phyloP scores from a whole-genome alignment of 2,888 invertebrate species.

The Miltochrista miniata region DNA sequence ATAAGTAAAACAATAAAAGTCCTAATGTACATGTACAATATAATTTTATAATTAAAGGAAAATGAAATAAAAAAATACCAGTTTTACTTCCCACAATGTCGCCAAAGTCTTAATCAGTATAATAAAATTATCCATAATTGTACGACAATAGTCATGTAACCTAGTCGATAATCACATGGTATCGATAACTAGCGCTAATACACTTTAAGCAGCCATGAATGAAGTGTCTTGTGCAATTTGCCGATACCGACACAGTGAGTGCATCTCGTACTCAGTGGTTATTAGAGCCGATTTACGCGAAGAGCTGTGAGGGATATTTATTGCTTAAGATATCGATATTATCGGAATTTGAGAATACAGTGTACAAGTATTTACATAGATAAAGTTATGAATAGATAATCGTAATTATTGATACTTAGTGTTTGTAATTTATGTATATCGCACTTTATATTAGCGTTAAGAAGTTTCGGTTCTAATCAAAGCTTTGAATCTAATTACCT shows the following conservation, averaged over 20 bases:
- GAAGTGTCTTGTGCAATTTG: conserved; percentile 67
- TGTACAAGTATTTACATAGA: background rate
- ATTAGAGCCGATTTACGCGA: conserved; percentile 50
- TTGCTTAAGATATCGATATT: conserved; percentile 31
- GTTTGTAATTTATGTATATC: too few relatives aligned
- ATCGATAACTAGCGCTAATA: conserved; percentile 61
- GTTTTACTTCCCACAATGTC: too few relatives aligned
- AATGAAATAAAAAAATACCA: too few relatives aligned
- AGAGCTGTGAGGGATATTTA: conserved; percentile 42
- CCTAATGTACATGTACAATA: too few relatives aligned
- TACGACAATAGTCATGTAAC: conserved; percentile 32
- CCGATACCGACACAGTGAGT: conserved; percentile 44
- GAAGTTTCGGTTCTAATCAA: too few relatives aligned
- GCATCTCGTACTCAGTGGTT: conserved; percentile 33
- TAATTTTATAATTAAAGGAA: too few relatives aligned
- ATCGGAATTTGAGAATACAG: conserved; percentile 21
- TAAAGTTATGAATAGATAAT: background rate
- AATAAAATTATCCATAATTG: conserved; percentile 4
- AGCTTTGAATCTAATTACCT: too few relatives aligned
- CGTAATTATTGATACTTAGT: background rate
- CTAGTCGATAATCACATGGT: conserved; percentile 46
- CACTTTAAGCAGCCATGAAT: conserved; percentile 68
- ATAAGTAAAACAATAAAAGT: too few relatives aligned
- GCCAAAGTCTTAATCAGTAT: too few relatives aligned
- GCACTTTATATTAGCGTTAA: too few relatives aligned